Base-by-base conservation (phyloP, 2,888 invertebrate species). In the Xylophagus ater region DNA sequence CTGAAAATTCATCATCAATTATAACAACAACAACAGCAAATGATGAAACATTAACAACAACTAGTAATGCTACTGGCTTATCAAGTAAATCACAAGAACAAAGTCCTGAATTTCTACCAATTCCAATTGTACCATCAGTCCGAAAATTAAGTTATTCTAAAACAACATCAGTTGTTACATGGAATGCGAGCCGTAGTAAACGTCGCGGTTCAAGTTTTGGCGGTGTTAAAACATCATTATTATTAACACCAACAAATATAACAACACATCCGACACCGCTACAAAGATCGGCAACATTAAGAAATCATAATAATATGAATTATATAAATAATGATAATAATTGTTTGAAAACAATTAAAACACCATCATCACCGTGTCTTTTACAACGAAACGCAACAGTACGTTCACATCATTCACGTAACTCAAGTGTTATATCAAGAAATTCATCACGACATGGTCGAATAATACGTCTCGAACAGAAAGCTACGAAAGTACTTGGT, bases 401-500 rank as follows among this genome's bases (percentile, higher is more conserved):
- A 4, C 71, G 81, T 40, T 72, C 78, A 1, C 83, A 82, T 54
- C 83, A 83, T 59, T 80, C 81, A 9, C 69, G 85, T 38, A 85
- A 82, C 49, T 84, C 85, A 14, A 84, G 83, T 59, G 81, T 86
- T 1, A 78, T 85, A 35, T 85, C 84, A 5, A 69, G 84, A 39
- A 84, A 83, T 54, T 84, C 83, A 1, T 83, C 83, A 1, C 72
- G 86, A 0, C 86, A 87, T 55, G 87, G 87, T 1, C 70, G 86
- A 42, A 87, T 83, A 53, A 76, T 93, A 37, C 73, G 86, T 4
- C 72, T 90, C 37, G 93, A 96, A 60, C 93, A 94, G 59, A 94
- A 94, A 62, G 96, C 96, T 1, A 93, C 94, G 9, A 92, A 94
- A 67, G 94, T 93, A 4, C 67, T 93, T 14, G 92, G 92, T 3